phyloP scores from a whole-genome alignment of 23 tunicate species.

The Halocynthia roretzi region DNA sequence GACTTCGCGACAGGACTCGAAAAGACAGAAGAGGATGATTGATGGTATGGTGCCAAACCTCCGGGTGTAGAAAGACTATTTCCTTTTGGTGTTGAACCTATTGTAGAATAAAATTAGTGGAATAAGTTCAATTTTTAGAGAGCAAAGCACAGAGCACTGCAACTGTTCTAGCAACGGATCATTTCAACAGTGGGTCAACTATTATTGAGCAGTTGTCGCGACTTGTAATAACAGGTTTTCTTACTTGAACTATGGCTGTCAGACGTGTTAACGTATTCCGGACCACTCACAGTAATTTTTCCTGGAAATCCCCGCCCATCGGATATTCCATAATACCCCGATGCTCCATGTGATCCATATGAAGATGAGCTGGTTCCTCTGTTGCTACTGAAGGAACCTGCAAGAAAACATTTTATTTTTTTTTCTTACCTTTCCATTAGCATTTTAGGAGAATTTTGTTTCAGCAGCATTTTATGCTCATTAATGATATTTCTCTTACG shows the following conservation, averaged over 20 bases:
- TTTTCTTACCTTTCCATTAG: too few relatives aligned
- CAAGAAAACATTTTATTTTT: too few relatives aligned
- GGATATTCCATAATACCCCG: not conserved
- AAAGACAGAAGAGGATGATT: not conserved
- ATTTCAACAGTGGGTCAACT: not conserved
- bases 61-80: too few relatives aligned
- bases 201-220: not conserved
- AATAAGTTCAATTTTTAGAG: not conserved
- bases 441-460: too few relatives aligned
- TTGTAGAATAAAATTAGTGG: not conserved
- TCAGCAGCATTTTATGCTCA: too few relatives aligned
- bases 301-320: too few relatives aligned
- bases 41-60: too few relatives aligned
- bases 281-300: not conserved
- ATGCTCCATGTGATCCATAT: not conserved
- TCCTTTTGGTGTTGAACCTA: too few relatives aligned
- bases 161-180: not conserved
- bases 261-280: conserved; percentile 62
- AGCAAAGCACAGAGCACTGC: not conserved
- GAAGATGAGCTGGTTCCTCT: not conserved
- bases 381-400: not conserved
- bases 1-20: conserved; percentile 3
- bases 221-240: not conserved
- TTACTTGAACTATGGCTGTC: conserved; percentile 44
- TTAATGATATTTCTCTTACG: too few relatives aligned